phyloP scores from a whole-genome alignment of 2,113 vertebrate genomes.

The Channa maculata region DNA sequence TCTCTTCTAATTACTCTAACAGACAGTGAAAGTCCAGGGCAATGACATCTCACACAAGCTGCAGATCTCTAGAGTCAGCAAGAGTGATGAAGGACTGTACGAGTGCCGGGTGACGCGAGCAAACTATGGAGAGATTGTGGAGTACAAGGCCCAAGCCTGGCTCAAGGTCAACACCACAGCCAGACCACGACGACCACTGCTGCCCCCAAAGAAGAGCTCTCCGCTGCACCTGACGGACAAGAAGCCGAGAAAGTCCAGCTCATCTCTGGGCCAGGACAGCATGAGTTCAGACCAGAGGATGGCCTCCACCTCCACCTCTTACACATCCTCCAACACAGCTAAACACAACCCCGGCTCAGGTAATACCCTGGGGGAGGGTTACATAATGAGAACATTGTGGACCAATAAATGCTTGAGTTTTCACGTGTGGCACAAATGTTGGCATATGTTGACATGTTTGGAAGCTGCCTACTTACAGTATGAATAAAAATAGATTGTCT shows the following conservation, averaged over 20 bases:
- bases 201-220: slow-evolving; percentile 88
- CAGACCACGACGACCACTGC: slow-evolving; percentile 86
- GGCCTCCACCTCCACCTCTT: slow-evolving; percentile 88
- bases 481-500: not conserved
- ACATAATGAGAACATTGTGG: slow-evolving; percentile 6
- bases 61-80: slow-evolving; percentile 94
- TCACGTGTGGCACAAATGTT: not conserved
- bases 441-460: not conserved
- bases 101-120: slow-evolving; percentile 95
- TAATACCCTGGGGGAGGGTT: slow-evolving; percentile 71
- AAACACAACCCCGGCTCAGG: slow-evolving; percentile 95
- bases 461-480: not conserved
- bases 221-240: slow-evolving; percentile 93
- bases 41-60: slow-evolving; percentile 99
- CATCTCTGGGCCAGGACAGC: slow-evolving; percentile 83
- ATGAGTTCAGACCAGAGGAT: slow-evolving; percentile 87
- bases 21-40: slow-evolving; percentile 98
- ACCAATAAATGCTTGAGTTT: not conserved
- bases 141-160: slow-evolving; percentile 94
- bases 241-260: slow-evolving; percentile 90
- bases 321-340: slow-evolving; percentile 89
- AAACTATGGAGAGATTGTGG: slow-evolving; percentile 93
- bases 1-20: slow-evolving; percentile 58
- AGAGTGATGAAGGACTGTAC: slow-evolving; percentile 93
- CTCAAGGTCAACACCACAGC: slow-evolving; percentile 90